A percentile compares a stretch with the other conserved stretches of the same genome.
Evolutionary conservation across 2,797 vertebrate genomes (phyloP).

Genomic region (Dallia pectoralis): DNA sequence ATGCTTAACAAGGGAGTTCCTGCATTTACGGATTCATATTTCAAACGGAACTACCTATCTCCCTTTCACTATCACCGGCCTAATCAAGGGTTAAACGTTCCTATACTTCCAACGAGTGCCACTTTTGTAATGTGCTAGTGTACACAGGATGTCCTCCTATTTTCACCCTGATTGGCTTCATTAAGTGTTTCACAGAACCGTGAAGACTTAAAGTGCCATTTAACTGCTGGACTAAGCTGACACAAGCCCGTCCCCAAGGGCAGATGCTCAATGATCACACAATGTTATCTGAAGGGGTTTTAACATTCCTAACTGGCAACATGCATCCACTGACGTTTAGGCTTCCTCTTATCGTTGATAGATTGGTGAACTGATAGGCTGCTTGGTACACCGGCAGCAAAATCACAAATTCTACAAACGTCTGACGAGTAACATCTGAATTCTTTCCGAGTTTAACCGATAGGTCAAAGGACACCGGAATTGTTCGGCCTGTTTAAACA

Average conservation of each 20-base stretch:
- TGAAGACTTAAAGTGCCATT: slow-evolving; percentile 32
- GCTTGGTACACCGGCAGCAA: too few species aligned
- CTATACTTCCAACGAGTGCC: slow-evolving; percentile 24
- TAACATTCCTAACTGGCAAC: background rate
- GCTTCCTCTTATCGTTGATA: background rate
- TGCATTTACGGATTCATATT: slow-evolving; percentile 19
- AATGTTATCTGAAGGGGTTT: slow-evolving; percentile 2
- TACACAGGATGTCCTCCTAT: slow-evolving; percentile 56
- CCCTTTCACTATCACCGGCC: slow-evolving; percentile 38
- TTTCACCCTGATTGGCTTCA: slow-evolving; percentile 52
- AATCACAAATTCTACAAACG: too few species aligned
- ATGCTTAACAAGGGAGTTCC: too few species aligned
- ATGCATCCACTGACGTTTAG: background rate
- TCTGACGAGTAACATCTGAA: background rate
- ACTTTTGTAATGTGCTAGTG: slow-evolving; percentile 40
- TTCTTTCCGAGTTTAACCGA: too few species aligned
- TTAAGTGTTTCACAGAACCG: slow-evolving; percentile 51
- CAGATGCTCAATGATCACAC: slow-evolving; percentile 7
- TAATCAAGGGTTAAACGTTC: slow-evolving; percentile 34
- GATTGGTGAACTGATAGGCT: background rate
- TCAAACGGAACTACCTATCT: slow-evolving; percentile 38
- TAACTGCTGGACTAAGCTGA: slow-evolving; percentile 38
- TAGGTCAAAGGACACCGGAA: too few species aligned
- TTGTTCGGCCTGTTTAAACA: too few species aligned
- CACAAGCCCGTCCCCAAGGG: slow-evolving; percentile 9